Evolutionary conservation across 1,140 invertebrate genomes (phyloP), one percentile per base, ranked within the genome.

Genomic region (Cephus cinctus): DNA sequence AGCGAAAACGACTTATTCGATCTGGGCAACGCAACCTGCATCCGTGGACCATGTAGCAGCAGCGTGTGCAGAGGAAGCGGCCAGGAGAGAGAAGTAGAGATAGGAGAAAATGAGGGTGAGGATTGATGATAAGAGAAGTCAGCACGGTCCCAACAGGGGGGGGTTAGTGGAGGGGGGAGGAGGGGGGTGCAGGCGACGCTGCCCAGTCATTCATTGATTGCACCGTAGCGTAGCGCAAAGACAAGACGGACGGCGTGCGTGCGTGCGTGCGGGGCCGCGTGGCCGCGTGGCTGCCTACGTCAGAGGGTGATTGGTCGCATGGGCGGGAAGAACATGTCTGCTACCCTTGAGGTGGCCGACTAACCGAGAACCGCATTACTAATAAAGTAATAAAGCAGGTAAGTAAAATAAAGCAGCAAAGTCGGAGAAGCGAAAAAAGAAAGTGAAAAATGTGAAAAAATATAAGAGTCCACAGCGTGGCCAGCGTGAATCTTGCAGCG

Each of bases 121-220:
- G 41, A 27, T 18, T 25, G 40, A 22, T 55, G 57, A 70, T 59
- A 59, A 67, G 61, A 67, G 67, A 68, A 70, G 64, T 68, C 60
- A 69, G 66, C 58, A 65, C 65, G 62, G 65, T 65, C 65, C 65
- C 52, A 57, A 61, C 31, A n/a, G 45, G 9, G 53, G 41, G 20
- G 38, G n/a, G 4, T 34, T 30, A 35, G 20, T 19, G 15, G 35
- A 46, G 11, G 14, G 42, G 19, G 23, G 14, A 21, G 36, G 8
- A 30, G 16, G 35, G 38, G 51, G 16, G 18, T 50, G 47, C 18
- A 23, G 36, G 19, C 36, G 14, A 39, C 21, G 35, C 25, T 5
- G 27, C 36, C n/a, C n/a, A n/a, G n/a, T n/a, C 62, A 65, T 60
- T 67, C 60, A 67, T 67, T 67, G 63, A 64, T 66, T 61, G 63